Percentiles rank a stretch among this genome's conserved stretches.
These are phyloP conservation scores for Tachysurus fulvidraco DNA, from an alignment of 2,113 vertebrate species.

Conservation along the genomic window DNA sequence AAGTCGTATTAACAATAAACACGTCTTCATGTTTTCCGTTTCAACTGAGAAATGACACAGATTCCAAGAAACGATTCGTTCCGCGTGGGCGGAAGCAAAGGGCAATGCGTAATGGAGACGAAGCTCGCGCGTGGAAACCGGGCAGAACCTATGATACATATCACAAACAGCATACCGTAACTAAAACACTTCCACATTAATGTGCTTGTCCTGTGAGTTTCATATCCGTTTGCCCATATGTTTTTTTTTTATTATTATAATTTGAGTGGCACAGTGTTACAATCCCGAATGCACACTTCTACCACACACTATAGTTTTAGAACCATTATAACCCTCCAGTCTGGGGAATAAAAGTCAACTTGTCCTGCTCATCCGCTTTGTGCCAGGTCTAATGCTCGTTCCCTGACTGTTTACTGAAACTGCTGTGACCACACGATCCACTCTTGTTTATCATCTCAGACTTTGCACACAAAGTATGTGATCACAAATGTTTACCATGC, in stretches of 20 bases:
- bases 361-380: neutral
- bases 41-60: neutral
- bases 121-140: neutral
- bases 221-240: neutral
- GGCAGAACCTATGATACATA: neutral
- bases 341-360: neutral
- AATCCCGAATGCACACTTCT: neutral
- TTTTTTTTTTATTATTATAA: neutral
- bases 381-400: neutral
- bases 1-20: neutral
- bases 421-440: conserved; percentile 1
- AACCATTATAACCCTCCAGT: neutral
- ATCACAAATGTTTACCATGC: conserved; percentile 38
- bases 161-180: neutral
- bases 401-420: neutral
- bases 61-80: conserved; percentile 25
- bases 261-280: neutral
- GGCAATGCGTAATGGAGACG: neutral
- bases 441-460: conserved; percentile 13
- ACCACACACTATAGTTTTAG: neutral
- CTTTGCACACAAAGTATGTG: neutral
- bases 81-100: neutral
- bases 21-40: neutral
- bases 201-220: neutral
- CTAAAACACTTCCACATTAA: neutral